Base-by-base conservation (phyloP, 2,797 vertebrate genomes). In the Diglossa cyanea region DNA sequence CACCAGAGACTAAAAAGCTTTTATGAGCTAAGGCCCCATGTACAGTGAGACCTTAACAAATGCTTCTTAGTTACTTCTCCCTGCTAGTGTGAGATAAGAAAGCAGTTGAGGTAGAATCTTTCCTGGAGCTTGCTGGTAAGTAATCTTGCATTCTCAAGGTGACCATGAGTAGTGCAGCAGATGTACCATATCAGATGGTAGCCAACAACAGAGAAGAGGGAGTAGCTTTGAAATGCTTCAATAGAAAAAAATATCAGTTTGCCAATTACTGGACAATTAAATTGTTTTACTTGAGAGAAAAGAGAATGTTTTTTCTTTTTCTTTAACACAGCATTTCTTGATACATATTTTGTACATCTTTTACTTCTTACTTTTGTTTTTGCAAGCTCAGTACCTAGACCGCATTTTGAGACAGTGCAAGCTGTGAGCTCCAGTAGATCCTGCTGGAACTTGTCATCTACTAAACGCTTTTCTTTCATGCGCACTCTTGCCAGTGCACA, bases 351-450 rank as follows among this genome's bases (percentile, higher is more conserved):
- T 6, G 9, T n/a, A 79, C 12, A 40, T 54, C 25, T 81, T 80
- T 70, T n/a, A 76, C 20, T 35, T 81, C 55, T 92, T 44, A 13
- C 16, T 73, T 93, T 55, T 67, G 13, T 55, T 91, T 89, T 74
- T 44, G 50, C 37, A 74, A 79, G 65, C 35, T 89, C 25, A 30
- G 23, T 54, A 57, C 21, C 9, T 8, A 73, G 65, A 66, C 13
- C 70, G 55, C 40, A 42, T 86, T 85, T 62, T 76, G 67, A 82
- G 60, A 86, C 39, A 62, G 26, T 17, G 45, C 53, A 89, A 92
- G 57, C 39, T 62, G 62, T 72, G 58, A 88, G 33, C 33, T 75
- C 42, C 61, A 93, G 54, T 39, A 94, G 66, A 80, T 72, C 11
- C 17, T 50, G 16, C 57, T 55, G 54, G 65, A 84, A 71, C 17